Base-by-base conservation (phyloP, 2,113 vertebrate species). In the Bubo bubo region DNA sequence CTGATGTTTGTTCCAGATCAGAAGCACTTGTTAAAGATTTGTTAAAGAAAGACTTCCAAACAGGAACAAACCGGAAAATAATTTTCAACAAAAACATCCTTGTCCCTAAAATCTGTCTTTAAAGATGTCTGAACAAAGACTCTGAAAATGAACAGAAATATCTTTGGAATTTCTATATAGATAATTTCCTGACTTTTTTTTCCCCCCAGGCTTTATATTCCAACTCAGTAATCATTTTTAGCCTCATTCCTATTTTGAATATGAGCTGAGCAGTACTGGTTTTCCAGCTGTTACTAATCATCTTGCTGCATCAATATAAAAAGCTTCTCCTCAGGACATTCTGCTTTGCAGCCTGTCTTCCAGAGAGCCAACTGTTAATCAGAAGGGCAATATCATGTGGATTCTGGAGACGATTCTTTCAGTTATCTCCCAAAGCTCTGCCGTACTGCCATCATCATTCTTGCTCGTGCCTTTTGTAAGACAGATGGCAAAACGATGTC, bases 251-350 rank as follows among this genome's bases (percentile, higher is more conserved):
- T 47, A 26, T 80, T 86, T 43, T 47, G 41, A 94, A n/a, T 74
- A 39, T 27, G 59, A 86, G 71, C 67, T 88, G n/a, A 94, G 67
- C 16, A 53, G 24, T 35, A 41, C n/a, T 86, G 63, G 26, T 58
- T 88, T 93, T 86, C 85, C 93, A 93, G 93, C 85, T 96, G 93
- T 70, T 92, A 49, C 63, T 74, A 86, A 94, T 95, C 62, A 90
- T 66, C 74, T 52, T 80, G 55, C 59, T 77, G 41, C 55, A 94
- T 41, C 88, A 82, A 67, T 66, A 66, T 39, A 73, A 92, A 94
- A 93, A 79, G 62, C 56, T 79, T n/a, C 59, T 67, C 81, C 90
- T 93, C 32, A 20, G 92, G 93, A 71, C 58, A 55, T 66, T 70
- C 66, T 62, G 53, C 85, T 91, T 79, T 82, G 58, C 62, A 85